Evolutionary conservation across 1,140 invertebrate genomes (phyloP), one percentile per base, ranked within the genome.

Genomic region (Aricia agestis): DNA sequence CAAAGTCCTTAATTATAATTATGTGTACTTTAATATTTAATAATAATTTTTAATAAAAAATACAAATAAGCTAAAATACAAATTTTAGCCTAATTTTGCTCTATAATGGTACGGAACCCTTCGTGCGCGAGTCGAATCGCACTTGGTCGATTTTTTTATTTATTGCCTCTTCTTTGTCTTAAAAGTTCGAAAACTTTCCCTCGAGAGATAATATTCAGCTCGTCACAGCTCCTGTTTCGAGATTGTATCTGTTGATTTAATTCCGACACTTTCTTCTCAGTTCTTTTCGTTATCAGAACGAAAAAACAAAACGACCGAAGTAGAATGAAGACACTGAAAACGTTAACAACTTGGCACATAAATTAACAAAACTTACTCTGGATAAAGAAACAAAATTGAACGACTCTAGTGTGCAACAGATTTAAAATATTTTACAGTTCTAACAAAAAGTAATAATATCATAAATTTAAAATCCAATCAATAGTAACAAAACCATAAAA

Each of bases 171-270:
- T 84, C 68, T 72, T 76, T 74, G 61, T 65, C 66, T 36, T 36
- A 36, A 70, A 69, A 18, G 59, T 66, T 72, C 69, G 69, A 75
- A 75, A 83, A 85, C 75, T 85, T 84, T 76, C 68, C 66, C 71
- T 61, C 66, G 63, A 31, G 74, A 84, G 83, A 84, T 87, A 86
- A 84, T 82, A 82, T 81, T 81, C 74, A 78, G 69, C 72, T 74
- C 77, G 81, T 80, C 80, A 83, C 80, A 79, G 81, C 76, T 82
- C 79, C 77, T 75, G 72, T 77, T 78, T 73, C 69, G 71, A 86
- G 85, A 89, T 89, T 79, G 74, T 87, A 90, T 90, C 85, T 79
- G 69, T 67, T 74, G 76, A 83, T 86, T 86, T 88, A 80, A 90
- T 88, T 88, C 78, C 75, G 78, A 83, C 85, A 82, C 78, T 85